Conservation (phyloP, 2,888 invertebrate genomes). For the Parascotia fuliginaria region DNA sequence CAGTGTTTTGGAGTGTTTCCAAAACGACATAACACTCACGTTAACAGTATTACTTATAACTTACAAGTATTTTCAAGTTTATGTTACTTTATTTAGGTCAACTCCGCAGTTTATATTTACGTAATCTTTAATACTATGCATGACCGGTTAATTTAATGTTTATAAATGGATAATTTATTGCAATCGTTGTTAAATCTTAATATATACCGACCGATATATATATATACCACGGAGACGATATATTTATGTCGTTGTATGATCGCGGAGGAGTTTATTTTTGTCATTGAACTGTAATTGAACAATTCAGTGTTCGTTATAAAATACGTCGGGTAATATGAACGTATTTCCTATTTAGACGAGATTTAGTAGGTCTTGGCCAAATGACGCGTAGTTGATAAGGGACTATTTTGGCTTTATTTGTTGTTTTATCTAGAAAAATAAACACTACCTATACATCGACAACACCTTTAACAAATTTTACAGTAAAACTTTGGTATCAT, state of each 20-base stretch:
- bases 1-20: constrained; percentile 54
- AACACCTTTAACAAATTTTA: too few species aligned
- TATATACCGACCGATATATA: too few species aligned
- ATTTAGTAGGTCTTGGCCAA: constrained; percentile 11
- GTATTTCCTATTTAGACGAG: constrained; percentile 8
- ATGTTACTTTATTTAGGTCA: constrained; percentile 32
- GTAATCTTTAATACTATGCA: constrained; percentile 1
- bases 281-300: constrained; percentile 9
- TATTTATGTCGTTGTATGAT: background rate
- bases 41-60: constrained; percentile 29
- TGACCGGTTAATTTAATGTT: background rate
- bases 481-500: too few species aligned
- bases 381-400: constrained; percentile 2
- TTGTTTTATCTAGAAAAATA: too few species aligned
- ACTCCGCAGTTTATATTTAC: constrained; percentile 17
- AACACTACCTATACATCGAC: too few species aligned
- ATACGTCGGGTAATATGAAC: background rate
- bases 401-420: too few species aligned
- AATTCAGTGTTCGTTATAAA: background rate
- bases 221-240: background rate
- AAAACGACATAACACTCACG: constrained; percentile 35
- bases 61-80: constrained; percentile 23
- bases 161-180: constrained; percentile 9
- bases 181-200: background rate
- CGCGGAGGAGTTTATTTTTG: constrained; percentile 6